Percentiles rank a stretch among this genome's conserved stretches.
These are phyloP conservation scores for Xestoiulus laeticollis DNA, from an alignment of 2,888 invertebrate species.

Conservation along the genomic window DNA sequence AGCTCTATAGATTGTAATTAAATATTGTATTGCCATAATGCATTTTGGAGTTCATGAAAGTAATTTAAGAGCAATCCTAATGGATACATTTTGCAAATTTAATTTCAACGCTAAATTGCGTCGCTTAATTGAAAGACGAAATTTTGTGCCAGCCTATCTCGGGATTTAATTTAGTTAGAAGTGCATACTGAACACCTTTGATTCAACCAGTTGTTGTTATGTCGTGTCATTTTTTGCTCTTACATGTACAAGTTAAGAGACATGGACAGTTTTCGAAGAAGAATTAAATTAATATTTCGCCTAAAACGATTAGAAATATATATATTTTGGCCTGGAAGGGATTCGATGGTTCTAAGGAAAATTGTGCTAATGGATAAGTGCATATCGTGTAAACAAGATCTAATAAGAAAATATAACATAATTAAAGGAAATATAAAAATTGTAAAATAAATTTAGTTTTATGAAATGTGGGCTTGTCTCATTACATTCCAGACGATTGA, in stretches of 20 bases:
- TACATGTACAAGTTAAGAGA: too few relatives aligned
- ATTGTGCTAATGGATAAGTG: background rate
- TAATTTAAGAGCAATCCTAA: conserved; percentile 22
- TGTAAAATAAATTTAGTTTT: too few relatives aligned
- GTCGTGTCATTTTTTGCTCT: background rate
- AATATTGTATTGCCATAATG: conserved; percentile 3
- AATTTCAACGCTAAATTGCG: background rate
- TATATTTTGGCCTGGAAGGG: too few relatives aligned
- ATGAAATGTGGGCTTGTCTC: too few relatives aligned
- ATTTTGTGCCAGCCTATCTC: background rate
- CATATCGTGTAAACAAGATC: background rate
- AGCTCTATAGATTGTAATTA: background rate
- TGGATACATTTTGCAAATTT: conserved; percentile 15
- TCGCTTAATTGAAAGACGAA: conserved; percentile 4
- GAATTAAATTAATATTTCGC: too few relatives aligned
- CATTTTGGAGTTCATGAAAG: background rate
- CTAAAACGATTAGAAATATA: too few relatives aligned
- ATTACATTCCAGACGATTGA: too few relatives aligned
- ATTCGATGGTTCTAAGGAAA: background rate
- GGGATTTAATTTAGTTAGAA: background rate
- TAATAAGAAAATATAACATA: background rate
- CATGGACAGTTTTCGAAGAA: too few relatives aligned
- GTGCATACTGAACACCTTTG: conserved; percentile 1
- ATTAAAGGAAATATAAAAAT: background rate
- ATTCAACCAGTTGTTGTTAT: conserved; percentile 12